phyloP scores from a whole-genome alignment of 2,113 vertebrate species.

The Pantherophis guttatus region DNA sequence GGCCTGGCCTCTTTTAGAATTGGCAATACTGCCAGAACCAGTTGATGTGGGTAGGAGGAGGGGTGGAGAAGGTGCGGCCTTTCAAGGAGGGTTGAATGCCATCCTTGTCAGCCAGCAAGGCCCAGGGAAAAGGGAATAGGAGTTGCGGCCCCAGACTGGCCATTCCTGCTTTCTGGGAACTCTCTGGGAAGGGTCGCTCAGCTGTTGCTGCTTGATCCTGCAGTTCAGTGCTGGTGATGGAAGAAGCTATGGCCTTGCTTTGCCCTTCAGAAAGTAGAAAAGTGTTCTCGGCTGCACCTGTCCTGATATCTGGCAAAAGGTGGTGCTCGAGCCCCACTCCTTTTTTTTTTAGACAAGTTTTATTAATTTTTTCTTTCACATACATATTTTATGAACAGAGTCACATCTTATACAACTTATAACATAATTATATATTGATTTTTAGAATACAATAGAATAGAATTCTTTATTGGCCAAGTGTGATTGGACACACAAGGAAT shows the following conservation, averaged over 20 bases:
- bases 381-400: too few species aligned
- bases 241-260: background rate
- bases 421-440: too few species aligned
- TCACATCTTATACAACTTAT: too few species aligned
- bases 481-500: too few species aligned
- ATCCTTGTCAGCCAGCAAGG: background rate
- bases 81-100: background rate
- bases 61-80: background rate
- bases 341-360: too few species aligned
- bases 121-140: background rate
- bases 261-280: background rate
- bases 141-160: background rate
- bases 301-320: background rate
- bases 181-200: background rate
- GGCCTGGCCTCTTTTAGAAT: background rate
- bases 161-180: background rate
- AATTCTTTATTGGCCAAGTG: too few species aligned
- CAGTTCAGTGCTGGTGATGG: background rate
- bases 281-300: background rate
- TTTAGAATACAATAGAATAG: too few species aligned
- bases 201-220: background rate
- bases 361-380: too few species aligned
- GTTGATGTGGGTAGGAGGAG: background rate
- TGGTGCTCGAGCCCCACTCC: background rate
- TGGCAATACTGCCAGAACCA: background rate